Evolutionary conservation across 2,888 invertebrate species (phyloP).

Genomic region (Mimas tiliae): DNA sequence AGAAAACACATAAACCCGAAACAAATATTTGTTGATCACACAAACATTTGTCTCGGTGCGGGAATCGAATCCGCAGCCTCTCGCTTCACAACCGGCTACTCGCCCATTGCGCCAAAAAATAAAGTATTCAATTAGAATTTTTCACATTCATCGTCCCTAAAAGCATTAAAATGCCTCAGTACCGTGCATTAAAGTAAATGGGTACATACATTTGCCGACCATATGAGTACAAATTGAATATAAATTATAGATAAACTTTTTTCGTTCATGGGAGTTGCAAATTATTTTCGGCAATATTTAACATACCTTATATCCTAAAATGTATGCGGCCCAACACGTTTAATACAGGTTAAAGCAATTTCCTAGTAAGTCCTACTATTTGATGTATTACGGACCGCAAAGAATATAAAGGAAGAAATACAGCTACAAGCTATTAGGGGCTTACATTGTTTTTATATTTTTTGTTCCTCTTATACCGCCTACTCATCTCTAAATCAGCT

Average conservation of each 20-base stretch:
- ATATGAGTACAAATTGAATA: conserved; percentile 64
- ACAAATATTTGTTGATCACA: too few species aligned
- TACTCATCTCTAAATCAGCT: not conserved
- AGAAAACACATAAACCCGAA: not conserved
- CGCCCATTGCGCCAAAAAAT: too few species aligned
- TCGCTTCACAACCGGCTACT: too few species aligned
- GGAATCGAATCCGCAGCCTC: too few species aligned
- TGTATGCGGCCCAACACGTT: not conserved
- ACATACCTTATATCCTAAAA: conserved; percentile 49
- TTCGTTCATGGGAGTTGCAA: conserved; percentile 64
- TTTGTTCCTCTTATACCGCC: not conserved
- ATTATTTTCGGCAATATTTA: conserved; percentile 63
- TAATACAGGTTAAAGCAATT: conserved; percentile 7
- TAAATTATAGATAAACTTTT: conserved; percentile 66
- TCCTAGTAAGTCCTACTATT: conserved; percentile 35
- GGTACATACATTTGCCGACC: conserved; percentile 55
- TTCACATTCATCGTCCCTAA: not conserved
- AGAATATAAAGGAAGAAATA: not conserved
- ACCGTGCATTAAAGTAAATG: conserved; percentile 52
- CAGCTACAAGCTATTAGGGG: not conserved
- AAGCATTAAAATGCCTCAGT: conserved; percentile 39
- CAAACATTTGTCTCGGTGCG: too few species aligned
- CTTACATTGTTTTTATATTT: not conserved
- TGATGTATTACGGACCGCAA: not conserved
- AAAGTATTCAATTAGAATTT: too few species aligned